These are phyloP conservation scores for Ormyrus nitidulus DNA, from an alignment of 2,888 invertebrate genomes.

Conservation along the genomic window DNA sequence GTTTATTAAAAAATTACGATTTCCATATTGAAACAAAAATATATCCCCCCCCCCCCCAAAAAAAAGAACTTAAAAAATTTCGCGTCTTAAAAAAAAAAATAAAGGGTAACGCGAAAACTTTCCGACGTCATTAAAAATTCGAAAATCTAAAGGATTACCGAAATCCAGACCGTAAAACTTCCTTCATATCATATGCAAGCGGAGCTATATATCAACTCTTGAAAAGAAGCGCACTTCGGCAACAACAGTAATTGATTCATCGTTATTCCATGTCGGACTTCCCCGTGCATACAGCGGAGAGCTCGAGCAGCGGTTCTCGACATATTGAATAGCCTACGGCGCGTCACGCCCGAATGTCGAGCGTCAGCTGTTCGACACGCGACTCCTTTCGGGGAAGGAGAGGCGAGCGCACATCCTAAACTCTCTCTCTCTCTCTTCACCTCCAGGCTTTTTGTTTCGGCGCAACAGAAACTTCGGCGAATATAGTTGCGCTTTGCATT, in stretches of 20 bases:
- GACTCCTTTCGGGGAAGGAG: background rate
- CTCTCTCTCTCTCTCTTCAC: too few relatives aligned
- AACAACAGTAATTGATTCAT: slow-evolving; percentile 38
- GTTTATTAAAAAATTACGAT: slow-evolving; percentile 24
- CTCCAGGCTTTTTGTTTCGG: background rate
- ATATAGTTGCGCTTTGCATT: slow-evolving; percentile 32
- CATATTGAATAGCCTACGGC: slow-evolving; percentile 33
- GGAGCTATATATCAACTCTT: too few relatives aligned
- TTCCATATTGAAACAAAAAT: background rate
- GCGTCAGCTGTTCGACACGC: slow-evolving; percentile 12
- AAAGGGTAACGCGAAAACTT: too few relatives aligned
- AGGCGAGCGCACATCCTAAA: background rate
- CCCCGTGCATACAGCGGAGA: background rate
- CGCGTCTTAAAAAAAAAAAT: background rate
- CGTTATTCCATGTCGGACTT: slow-evolving; percentile 28
- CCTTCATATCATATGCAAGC: too few relatives aligned
- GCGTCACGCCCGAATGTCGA: background rate
- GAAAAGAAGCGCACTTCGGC: too few relatives aligned
- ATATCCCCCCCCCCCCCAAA: background rate
- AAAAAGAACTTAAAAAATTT: too few relatives aligned
- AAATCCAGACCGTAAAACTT: too few relatives aligned
- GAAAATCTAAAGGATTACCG: too few relatives aligned
- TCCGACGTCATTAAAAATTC: too few relatives aligned
- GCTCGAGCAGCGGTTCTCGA: slow-evolving; percentile 1
- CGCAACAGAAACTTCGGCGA: background rate